phyloP scores from a whole-genome alignment of 2,888 invertebrate species.

The Melanostoma mellinum region DNA sequence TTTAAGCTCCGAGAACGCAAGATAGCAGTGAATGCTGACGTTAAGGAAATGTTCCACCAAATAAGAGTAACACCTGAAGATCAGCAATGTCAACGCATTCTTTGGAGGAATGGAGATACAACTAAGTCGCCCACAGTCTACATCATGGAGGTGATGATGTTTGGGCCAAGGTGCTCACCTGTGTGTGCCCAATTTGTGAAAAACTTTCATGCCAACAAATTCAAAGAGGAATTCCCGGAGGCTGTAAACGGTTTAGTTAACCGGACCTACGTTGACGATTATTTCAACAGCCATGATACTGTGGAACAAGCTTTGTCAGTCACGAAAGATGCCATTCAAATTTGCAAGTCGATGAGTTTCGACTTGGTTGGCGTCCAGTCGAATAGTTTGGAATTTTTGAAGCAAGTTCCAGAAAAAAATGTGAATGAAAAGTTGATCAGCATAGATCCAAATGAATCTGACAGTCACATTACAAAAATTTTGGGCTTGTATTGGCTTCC shows the following conservation, averaged over 20 bases:
- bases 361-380: background rate
- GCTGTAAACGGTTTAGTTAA: too few species aligned
- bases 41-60: too few species aligned
- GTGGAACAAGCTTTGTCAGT: background rate
- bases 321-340: constrained; percentile 8
- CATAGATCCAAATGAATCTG: background rate
- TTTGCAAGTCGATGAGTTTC: background rate
- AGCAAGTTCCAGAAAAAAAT: background rate
- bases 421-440: background rate
- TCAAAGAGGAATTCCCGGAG: background rate
- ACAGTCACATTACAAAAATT: background rate
- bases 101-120: background rate
- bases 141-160: constrained; percentile 13
- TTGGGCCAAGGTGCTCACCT: constrained; percentile 25
- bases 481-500: constrained; percentile 15
- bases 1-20: too few species aligned
- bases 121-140: background rate
- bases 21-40: too few species aligned
- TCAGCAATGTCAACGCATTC: background rate
- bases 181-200: background rate
- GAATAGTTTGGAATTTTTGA: background rate
- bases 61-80: too few species aligned
- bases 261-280: constrained; percentile 40
- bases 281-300: constrained; percentile 3
- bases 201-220: constrained; percentile 5